Conservation (phyloP, 2,113 vertebrate genomes). For the Cyphomyrus plagiostoma region DNA sequence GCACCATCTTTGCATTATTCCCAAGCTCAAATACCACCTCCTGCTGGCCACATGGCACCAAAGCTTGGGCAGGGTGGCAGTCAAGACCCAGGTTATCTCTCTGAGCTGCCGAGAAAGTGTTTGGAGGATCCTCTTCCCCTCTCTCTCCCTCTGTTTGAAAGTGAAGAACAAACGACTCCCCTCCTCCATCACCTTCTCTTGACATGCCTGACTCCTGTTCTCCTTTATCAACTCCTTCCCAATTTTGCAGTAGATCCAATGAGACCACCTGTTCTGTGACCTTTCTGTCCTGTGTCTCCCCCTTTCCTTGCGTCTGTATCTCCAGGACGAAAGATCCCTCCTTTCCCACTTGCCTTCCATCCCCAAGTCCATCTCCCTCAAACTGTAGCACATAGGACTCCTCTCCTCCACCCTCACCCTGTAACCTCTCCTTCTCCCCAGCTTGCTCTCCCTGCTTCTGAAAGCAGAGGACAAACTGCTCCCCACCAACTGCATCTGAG, state of each 20-base stretch:
- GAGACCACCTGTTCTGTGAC: constrained; percentile 55
- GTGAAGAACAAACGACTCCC: constrained; percentile 59
- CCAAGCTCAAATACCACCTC: constrained; percentile 64
- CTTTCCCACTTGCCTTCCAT: constrained; percentile 32
- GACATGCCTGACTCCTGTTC: constrained; percentile 33
- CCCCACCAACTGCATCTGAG: constrained; percentile 36
- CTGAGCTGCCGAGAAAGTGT: constrained; percentile 41
- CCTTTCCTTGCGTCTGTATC: constrained; percentile 51
- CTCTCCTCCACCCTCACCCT: constrained; percentile 27
- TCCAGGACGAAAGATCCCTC: constrained; percentile 56
- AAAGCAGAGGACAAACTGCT: constrained; percentile 64
- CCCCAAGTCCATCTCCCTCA: constrained; percentile 42
- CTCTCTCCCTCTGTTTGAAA: constrained; percentile 55
- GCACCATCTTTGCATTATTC: constrained; percentile 51
- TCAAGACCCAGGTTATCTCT: constrained; percentile 51
- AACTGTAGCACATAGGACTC: constrained; percentile 61
- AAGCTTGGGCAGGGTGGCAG: constrained; percentile 46
- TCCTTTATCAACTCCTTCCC: constrained; percentile 49
- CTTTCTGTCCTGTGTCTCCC: constrained; percentile 39
- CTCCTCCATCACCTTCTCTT: constrained; percentile 35
- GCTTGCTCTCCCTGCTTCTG: constrained; percentile 46
- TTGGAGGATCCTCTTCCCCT: constrained; percentile 31
- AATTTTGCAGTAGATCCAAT: constrained; percentile 53
- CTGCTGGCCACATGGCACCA: constrained; percentile 56
- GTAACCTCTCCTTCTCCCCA: constrained; percentile 32